Evolutionary conservation across 92 coral and sea anemone species (phyloP), one percentile per base, ranked within the genome.

Genomic region (Virgularia gustaviana): DNA sequence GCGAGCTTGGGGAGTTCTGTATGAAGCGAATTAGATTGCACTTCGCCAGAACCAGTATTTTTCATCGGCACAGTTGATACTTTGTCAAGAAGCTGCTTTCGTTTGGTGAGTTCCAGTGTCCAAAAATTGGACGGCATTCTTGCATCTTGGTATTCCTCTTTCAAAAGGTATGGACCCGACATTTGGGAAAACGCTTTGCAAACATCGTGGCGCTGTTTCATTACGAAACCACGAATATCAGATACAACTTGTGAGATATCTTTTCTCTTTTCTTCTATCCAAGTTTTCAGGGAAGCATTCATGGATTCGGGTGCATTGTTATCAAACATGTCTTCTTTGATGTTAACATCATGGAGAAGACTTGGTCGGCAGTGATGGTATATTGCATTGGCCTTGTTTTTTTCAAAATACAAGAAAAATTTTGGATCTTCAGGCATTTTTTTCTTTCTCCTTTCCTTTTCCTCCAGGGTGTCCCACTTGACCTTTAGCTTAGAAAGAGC

Each of bases 201-300:
- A 42, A 80, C 27, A 59, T 80, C 85, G 51, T 80, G 85, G 13
- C 37, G 85, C 64, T 80, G 85, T 49, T 80, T 80, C 35, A 22
- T 32, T 8, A 80, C 39, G 54, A 80, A 80, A 7, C 61, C 79
- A 2, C 38, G 29, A 31, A 80, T 80, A 33, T 80, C 75, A 49
- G 9, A 5, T 15, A 80, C 80, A 42, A 80, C 85, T 35, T 61
- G 85, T 9, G 75, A 44, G 37, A 79, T 13, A 72, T 79, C 84
- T 56, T 34, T 27, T 31, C 65, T 72, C 47, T 30, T 56, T 27
- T 65, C 25, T 32, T 72, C 65, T 35, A 39, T 59, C 79, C 84
- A 72, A 34, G 71, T 29, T 44, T 79, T 72, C 44, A 79, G 57
- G 12, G 84, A 53, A 7, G 84, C 74, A 73, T 79, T 79, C 73